These are phyloP conservation scores for Gymnoscopelus microlampas DNA, from an alignment of 2,797 vertebrate genomes.

Conservation along the genomic window DNA sequence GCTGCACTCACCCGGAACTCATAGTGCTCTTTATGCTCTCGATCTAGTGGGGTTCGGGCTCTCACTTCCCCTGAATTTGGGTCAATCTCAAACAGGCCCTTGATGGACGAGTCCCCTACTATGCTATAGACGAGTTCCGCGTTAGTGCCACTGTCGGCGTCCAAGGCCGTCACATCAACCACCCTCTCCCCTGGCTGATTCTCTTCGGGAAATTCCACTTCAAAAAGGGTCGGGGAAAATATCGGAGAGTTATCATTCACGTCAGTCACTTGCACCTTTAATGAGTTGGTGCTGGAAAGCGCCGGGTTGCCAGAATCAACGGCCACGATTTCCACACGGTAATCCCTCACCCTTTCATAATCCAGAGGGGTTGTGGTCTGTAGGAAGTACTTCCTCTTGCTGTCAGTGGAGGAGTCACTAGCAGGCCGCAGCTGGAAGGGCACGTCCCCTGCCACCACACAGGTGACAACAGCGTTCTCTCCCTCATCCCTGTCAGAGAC, in stretches of 20 bases:
- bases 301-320: slow-evolving; percentile 98
- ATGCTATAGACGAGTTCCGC: slow-evolving; percentile 93
- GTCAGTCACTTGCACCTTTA: slow-evolving; percentile 96
- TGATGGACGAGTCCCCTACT: slow-evolving; percentile 87
- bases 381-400: slow-evolving; percentile 98
- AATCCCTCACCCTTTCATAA: slow-evolving; percentile 92
- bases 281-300: slow-evolving; percentile 95
- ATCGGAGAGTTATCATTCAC: slow-evolving; percentile 96
- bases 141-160: slow-evolving; percentile 96
- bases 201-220: slow-evolving; percentile 95
- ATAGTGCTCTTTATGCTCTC: slow-evolving; percentile 93
- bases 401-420: slow-evolving; percentile 93
- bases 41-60: slow-evolving; percentile 91
- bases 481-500: slow-evolving; percentile 97
- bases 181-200: slow-evolving; percentile 92
- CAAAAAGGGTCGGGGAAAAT: slow-evolving; percentile 92
- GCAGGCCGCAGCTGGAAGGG: slow-evolving; percentile 96
- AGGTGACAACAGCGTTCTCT: slow-evolving; percentile 97
- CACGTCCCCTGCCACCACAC: slow-evolving; percentile 95
- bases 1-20: slow-evolving; percentile 93
- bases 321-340: slow-evolving; percentile 94
- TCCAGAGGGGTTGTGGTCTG: slow-evolving; percentile 96
- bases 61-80: slow-evolving; percentile 91
- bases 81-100: slow-evolving; percentile 93
- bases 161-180: slow-evolving; percentile 90